Evolutionary conservation across 2,888 invertebrate species (phyloP).

Genomic region (Gnatocerus cornutus): DNA sequence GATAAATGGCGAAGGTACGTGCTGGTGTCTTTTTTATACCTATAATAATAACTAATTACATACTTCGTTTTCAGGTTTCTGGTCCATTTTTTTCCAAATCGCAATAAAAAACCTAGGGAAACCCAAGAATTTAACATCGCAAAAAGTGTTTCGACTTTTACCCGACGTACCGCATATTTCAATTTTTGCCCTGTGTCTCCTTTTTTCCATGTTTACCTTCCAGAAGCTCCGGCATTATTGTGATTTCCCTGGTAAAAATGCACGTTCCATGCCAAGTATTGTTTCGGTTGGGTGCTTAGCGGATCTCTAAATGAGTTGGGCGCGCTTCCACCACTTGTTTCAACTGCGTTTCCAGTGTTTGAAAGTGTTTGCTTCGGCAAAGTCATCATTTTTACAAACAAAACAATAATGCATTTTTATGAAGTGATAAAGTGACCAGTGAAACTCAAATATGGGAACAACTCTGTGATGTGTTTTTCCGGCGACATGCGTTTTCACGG

Average conservation of each 20-base stretch:
- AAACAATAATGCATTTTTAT: conserved; percentile 6
- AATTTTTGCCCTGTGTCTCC: too few relatives aligned
- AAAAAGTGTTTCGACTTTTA: too few relatives aligned
- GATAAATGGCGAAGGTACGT: too few relatives aligned
- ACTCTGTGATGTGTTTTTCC: conserved; percentile 13
- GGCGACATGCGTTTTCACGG: conserved; percentile 12
- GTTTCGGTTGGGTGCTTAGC: conserved; percentile 59
- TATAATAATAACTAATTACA: too few relatives aligned
- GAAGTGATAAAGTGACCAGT: conserved; percentile 3
- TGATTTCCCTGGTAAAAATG: conserved; percentile 58
- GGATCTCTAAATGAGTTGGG: conserved; percentile 59
- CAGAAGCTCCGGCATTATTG: conserved; percentile 13
- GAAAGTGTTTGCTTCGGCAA: conserved; percentile 44
- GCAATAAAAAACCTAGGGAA: too few relatives aligned
- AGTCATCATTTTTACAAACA: conserved; percentile 34
- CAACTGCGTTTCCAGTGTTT: conserved; percentile 47
- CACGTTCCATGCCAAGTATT: conserved; percentile 58
- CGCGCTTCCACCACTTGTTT: conserved; percentile 52
- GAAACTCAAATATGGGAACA: background rate
- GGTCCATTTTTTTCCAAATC: too few relatives aligned
- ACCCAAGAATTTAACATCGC: too few relatives aligned
- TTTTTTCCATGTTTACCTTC: background rate
- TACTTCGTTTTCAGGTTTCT: too few relatives aligned
- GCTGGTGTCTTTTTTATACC: too few relatives aligned
- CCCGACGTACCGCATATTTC: too few relatives aligned